Percentiles rank a stretch among this genome's conserved stretches.
phyloP scores from a whole-genome alignment of 2,113 vertebrate species.

The Labeo rohita region DNA sequence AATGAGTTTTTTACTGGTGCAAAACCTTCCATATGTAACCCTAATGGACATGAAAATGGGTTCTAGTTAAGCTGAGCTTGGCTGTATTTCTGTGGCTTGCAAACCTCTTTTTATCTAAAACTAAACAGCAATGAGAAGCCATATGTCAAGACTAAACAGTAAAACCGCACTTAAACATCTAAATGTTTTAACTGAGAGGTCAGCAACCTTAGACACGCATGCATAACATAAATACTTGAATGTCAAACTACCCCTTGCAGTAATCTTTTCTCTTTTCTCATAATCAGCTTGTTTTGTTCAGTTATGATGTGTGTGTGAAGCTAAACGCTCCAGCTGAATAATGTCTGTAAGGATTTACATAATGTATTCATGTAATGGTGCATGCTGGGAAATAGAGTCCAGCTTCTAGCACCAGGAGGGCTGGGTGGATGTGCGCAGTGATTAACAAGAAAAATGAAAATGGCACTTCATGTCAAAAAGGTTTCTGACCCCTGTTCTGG shows the following conservation, averaged over 20 bases:
- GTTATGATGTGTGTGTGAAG: background rate
- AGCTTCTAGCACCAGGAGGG: background rate
- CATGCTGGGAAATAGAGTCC: conserved; percentile 3
- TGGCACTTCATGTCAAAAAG: background rate
- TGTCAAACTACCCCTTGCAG: background rate
- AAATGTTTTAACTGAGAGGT: background rate
- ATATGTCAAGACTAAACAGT: background rate
- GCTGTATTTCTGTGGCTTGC: background rate
- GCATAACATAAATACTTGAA: background rate
- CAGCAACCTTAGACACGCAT: background rate
- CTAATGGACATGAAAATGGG: conserved; percentile 10
- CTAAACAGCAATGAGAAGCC: background rate
- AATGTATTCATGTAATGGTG: background rate
- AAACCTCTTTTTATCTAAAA: background rate
- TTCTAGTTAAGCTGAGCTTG: background rate
- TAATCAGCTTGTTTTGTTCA: background rate
- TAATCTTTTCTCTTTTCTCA: background rate
- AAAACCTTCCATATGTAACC: conserved; percentile 14
- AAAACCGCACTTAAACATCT: background rate
- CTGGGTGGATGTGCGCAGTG: conserved; percentile 13
- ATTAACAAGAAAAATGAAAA: conserved; percentile 4
- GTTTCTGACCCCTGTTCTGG: background rate
- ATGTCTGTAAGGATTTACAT: background rate
- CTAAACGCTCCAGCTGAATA: background rate
- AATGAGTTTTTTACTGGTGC: conserved; percentile 7